Base-by-base conservation (phyloP, 1,140 invertebrate genomes). In the Arctopsyche grandis region DNA sequence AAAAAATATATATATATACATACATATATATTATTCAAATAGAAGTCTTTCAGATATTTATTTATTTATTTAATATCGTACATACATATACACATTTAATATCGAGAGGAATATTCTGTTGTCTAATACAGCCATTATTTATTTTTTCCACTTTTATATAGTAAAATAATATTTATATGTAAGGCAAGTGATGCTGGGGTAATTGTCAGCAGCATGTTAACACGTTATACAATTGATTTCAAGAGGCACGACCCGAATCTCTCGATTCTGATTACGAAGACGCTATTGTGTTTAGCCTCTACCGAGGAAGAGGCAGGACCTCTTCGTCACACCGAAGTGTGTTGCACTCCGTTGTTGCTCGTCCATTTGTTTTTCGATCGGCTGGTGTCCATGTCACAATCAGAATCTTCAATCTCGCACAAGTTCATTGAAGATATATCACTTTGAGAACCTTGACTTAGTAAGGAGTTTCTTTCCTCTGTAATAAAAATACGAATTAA, bases 391-490 rank as follows among this genome's bases (percentile, higher is more conserved):
- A 82, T 80, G 84, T 94, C 93, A 83, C 90, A 92, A 85, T 96
- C 94, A n/a, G 94, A 95, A 87, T 97, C 96, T 87, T 97, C 96
- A 84, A 97, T 96, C 90, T 97, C 96, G 90, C 96, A 97, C 38
- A 97, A 90, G 87, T 94, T 93, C 22, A 95, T 92, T 19, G 95
- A 96, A 21, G 95, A 96, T 70, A 96, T 89, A 86, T 96, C 95
- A 87, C 95, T 97, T 84, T 93, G 93, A 5, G 92, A 93, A 58
- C 91, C 93, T 60, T 89, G 90, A 70, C 91, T 90, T 46, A 94
- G 89, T 79, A 96, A 87, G 48, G 94, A 94, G 86, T 94, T 91
- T 77, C 93, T 89, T 86, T 95, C 94, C 84, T 93, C 91, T 91
- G 86, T 44, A 87, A 87, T 44, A 43, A 26, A 77, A 43, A 74